phyloP scores from a whole-genome alignment of 1,140 invertebrate species.

The Eulimnadia texana region DNA sequence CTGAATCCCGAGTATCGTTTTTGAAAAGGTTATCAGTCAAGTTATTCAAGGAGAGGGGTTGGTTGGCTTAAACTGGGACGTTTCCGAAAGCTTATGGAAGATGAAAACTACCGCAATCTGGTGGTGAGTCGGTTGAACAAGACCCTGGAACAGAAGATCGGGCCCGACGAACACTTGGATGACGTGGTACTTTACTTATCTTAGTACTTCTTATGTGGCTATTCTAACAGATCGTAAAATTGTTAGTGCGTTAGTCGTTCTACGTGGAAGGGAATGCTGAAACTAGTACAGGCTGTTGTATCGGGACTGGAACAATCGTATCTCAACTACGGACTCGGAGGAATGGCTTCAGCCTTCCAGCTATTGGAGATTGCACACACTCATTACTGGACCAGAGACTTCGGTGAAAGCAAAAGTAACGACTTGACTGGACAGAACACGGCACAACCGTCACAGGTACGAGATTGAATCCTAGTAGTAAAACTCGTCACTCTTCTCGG shows the following conservation, averaged over 20 bases:
- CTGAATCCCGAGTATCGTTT: not conserved
- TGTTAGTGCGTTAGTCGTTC: constrained; percentile 64
- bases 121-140: constrained; percentile 89
- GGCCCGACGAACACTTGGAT: constrained; percentile 90
- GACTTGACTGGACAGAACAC: constrained; percentile 28
- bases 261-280: constrained; percentile 94
- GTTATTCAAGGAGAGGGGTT: constrained; percentile 90
- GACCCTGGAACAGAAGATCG: constrained; percentile 81
- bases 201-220: not conserved
- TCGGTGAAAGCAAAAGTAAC: constrained; percentile 34
- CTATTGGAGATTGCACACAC: constrained; percentile 95
- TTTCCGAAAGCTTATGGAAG: constrained; percentile 93
- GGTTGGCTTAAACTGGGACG: constrained; percentile 91
- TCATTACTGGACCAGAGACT: constrained; percentile 90
- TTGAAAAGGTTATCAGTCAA: constrained; percentile 61
- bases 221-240: too few species aligned
- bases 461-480: too few species aligned
- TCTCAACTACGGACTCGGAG: constrained; percentile 82
- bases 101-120: constrained; percentile 94
- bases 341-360: constrained; percentile 93
- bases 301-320: constrained; percentile 85
- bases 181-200: constrained; percentile 67
- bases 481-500: not conserved
- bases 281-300: constrained; percentile 73
- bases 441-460: constrained; percentile 36